Conservation (phyloP, 2,888 invertebrate genomes). For the Yponomeuta sedellus region DNA sequence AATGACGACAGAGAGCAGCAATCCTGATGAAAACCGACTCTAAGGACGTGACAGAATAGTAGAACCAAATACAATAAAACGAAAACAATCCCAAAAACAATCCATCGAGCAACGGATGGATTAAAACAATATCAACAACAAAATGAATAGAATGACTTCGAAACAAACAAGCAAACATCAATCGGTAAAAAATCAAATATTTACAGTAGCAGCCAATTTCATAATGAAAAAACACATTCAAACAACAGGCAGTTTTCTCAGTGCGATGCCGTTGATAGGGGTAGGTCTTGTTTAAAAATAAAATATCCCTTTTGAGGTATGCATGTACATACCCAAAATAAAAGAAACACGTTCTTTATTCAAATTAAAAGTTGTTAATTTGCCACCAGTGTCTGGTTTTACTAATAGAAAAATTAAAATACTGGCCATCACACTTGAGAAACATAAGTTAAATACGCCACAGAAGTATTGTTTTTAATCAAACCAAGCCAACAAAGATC, state of each 20-base stretch:
- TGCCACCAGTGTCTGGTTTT: constrained; percentile 2
- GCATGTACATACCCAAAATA: background rate
- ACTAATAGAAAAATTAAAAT: background rate
- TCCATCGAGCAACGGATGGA: background rate
- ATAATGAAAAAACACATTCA: constrained; percentile 14
- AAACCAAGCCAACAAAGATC: constrained; percentile 37
- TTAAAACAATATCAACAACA: constrained; percentile 11
- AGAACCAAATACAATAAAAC: constrained; percentile 10
- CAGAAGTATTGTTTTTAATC: constrained; percentile 5
- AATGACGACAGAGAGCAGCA: constrained; percentile 6
- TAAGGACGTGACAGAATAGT: constrained; percentile 8
- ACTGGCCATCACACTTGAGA: constrained; percentile 13
- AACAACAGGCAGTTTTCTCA: constrained; percentile 12
- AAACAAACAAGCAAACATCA: constrained; percentile 16
- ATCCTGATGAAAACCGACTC: background rate
- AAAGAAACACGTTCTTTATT: background rate
- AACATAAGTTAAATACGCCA: constrained; percentile 8
- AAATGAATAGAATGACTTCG: constrained; percentile 5
- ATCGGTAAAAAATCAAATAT: constrained; percentile 16
- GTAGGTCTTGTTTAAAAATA: background rate
- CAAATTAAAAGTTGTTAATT: background rate
- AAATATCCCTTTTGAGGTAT: background rate
- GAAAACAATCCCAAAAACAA: constrained; percentile 1
- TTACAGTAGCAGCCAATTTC: constrained; percentile 14
- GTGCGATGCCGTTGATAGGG: constrained; percentile 13